These are phyloP conservation scores for Onychostoma macrolepis DNA, from an alignment of 2,113 vertebrate genomes.

Conservation along the genomic window DNA sequence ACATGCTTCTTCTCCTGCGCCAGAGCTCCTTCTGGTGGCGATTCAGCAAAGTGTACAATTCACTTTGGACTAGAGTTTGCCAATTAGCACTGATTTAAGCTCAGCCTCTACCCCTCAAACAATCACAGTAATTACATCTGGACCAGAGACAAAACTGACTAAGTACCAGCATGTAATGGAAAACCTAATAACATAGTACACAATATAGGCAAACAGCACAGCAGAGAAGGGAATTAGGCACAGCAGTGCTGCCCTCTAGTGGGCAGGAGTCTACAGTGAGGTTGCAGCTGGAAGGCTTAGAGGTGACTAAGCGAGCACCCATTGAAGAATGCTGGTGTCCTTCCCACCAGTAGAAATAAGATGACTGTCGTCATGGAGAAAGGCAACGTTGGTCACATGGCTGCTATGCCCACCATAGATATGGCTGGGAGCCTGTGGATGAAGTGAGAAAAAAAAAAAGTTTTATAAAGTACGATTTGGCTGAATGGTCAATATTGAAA, in stretches of 20 bases:
- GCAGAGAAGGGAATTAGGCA: constrained; percentile 64
- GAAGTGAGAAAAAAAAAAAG: background rate
- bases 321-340: constrained; percentile 89
- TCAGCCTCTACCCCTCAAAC: constrained; percentile 2
- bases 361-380: constrained; percentile 83
- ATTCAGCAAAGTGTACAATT: constrained; percentile 57
- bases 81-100: constrained; percentile 4
- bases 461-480: background rate
- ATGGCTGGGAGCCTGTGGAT: constrained; percentile 81
- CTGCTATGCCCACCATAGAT: constrained; percentile 89
- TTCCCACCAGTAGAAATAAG: constrained; percentile 88
- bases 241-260: constrained; percentile 71
- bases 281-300: constrained; percentile 62
- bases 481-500: background rate
- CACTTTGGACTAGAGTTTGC: constrained; percentile 58
- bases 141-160: constrained; percentile 31
- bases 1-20: constrained; percentile 67
- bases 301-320: constrained; percentile 81
- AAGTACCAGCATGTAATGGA: constrained; percentile 35
- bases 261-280: constrained; percentile 66
- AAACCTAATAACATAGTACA: constrained; percentile 44
- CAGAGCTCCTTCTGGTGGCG: constrained; percentile 67
- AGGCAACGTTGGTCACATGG: constrained; percentile 92
- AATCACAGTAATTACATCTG: constrained; percentile 3
- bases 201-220: constrained; percentile 44